phyloP scores from a whole-genome alignment of 2,888 invertebrate genomes.

The Melangyna quadrimaculata region DNA sequence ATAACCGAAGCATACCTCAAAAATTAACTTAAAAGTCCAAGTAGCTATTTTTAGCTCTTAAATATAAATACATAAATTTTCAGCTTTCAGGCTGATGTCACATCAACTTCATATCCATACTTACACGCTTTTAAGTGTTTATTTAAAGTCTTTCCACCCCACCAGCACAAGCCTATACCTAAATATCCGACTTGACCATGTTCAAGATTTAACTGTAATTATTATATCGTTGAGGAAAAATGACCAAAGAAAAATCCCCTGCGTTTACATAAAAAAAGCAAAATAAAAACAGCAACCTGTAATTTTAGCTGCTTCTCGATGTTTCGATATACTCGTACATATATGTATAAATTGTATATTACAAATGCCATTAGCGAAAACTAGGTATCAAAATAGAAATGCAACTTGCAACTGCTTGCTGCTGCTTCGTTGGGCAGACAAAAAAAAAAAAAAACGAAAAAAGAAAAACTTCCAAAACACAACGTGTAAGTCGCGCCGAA shows the following conservation, averaged over 20 bases:
- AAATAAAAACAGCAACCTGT: constrained; percentile 33
- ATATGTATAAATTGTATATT: too few species aligned
- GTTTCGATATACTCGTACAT: constrained; percentile 13
- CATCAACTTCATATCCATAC: neutral
- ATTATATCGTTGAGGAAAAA: constrained; percentile 24
- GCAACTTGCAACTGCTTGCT: constrained; percentile 13
- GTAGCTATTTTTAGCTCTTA: neutral
- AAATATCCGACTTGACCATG: constrained; percentile 67
- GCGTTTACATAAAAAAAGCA: neutral
- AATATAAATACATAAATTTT: neutral
- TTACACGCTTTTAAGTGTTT: neutral
- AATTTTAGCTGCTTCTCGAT: constrained; percentile 40
- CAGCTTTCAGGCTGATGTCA: neutral
- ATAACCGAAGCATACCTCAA: neutral
- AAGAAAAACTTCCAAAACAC: constrained; percentile 2
- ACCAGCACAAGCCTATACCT: neutral
- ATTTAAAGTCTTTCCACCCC: constrained; percentile 5
- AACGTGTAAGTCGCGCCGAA: constrained; percentile 47
- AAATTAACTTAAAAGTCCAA: neutral
- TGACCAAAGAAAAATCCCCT: neutral
- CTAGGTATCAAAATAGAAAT: constrained; percentile 54
- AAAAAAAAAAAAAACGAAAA: constrained; percentile 12
- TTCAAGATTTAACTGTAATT: constrained; percentile 60
- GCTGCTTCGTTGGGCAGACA: neutral
- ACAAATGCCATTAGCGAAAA: constrained; percentile 40